Conservation (phyloP, 1,140 invertebrate genomes). For the Meloidogyne chitwoodi region DNA sequence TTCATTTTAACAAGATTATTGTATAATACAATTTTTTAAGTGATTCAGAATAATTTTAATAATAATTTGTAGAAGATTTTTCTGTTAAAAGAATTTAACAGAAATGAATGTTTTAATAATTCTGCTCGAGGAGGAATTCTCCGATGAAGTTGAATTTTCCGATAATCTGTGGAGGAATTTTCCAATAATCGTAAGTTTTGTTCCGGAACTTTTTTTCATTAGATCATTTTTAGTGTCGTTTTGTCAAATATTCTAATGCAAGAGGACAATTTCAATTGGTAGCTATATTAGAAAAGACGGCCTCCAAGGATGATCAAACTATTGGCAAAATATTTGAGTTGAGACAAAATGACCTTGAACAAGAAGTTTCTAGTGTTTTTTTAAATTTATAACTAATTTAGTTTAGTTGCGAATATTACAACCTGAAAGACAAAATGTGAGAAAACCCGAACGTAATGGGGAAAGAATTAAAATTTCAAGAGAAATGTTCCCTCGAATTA, state of each 20-base stretch:
- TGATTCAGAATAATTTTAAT: too few species aligned
- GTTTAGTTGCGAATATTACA: conserved; percentile 8
- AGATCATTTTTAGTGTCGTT: background rate
- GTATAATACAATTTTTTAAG: too few species aligned
- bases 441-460: background rate
- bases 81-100: too few species aligned
- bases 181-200: too few species aligned
- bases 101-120: too few species aligned
- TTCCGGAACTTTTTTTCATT: background rate
- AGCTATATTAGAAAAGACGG: conserved; percentile 9
- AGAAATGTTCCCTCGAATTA: background rate
- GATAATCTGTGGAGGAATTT: too few species aligned
- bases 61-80: too few species aligned
- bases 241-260: background rate
- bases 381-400: background rate
- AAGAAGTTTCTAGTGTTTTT: background rate
- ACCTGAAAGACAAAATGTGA: background rate
- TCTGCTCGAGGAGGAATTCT: too few species aligned
- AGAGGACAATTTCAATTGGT: background rate
- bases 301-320: background rate
- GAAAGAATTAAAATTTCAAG: background rate
- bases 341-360: background rate
- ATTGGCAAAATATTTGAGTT: conserved; percentile 9
- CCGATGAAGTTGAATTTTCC: too few species aligned
- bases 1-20: too few species aligned